Conservation (phyloP, 2,113 vertebrate genomes). For the Vombatus ursinus region DNA sequence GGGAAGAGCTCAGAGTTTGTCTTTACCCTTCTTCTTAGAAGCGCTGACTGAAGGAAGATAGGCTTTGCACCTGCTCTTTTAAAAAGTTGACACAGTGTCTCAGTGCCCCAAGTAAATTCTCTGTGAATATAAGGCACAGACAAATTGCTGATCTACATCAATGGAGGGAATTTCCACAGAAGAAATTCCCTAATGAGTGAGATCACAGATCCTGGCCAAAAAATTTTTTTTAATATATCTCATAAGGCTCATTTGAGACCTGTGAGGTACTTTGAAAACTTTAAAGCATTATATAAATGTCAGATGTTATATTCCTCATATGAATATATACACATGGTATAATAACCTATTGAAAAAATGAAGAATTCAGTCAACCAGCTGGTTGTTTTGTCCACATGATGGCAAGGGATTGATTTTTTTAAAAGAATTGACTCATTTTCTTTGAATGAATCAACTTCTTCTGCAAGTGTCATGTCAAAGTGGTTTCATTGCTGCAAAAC, state of each 20-base stretch:
- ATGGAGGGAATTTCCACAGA: neutral
- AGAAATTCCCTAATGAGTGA: neutral
- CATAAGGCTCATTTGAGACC: neutral
- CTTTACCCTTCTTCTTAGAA: too few relatives aligned
- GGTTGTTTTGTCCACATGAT: neutral
- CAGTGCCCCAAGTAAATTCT: neutral
- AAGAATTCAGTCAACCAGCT: neutral
- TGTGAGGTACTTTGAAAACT: neutral
- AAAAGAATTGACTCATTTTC: slow-evolving; percentile 37
- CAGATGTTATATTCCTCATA: neutral
- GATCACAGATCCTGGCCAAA: neutral
- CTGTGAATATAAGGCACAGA: neutral
- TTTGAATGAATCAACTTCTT: slow-evolving; percentile 57
- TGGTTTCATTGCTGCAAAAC: slow-evolving; percentile 1
- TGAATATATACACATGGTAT: neutral
- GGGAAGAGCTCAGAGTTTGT: too few relatives aligned
- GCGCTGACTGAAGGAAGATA: too few relatives aligned
- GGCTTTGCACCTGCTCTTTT: too few relatives aligned
- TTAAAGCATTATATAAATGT: neutral
- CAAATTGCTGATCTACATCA: neutral
- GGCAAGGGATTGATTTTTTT: slow-evolving; percentile 29
- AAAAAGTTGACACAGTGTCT: neutral
- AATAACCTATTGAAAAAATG: neutral
- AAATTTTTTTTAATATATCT: neutral
- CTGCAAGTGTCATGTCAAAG: slow-evolving; percentile 30